Base-by-base conservation (phyloP, 2,113 vertebrate genomes). In the Parotia lawesii region DNA sequence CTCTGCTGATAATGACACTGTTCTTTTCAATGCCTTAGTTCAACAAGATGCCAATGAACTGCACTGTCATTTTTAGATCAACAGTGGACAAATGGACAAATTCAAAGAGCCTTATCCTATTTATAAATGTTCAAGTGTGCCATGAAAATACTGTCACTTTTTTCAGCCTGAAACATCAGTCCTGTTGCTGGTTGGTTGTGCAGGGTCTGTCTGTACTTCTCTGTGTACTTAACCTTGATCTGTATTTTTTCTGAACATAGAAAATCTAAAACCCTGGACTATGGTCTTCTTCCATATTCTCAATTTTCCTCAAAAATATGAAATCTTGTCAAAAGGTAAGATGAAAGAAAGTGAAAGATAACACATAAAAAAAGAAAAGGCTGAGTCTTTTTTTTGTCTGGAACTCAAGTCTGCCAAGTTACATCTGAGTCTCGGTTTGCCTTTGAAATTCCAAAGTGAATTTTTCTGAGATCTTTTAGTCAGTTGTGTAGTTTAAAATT, bases 161-260 rank as follows among this genome's bases (percentile, higher is more conserved):
- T 93, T 97, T 90, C 35, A 76, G 11, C 70, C 69, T 75, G n/a
- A 89, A 94, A 62, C 28, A n/a, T 87, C 50, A 65, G 18, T 82
- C 45, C 28, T 94, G 29, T 85, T 94, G 61, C 6, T 56, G 18
- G 3, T n/a, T 80, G 20, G 23, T 94, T 90, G 47, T 91, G 57
- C 66, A 85, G 57, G 12, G 65, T 79, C 48, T 54, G 85, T 87
- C 56, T 87, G 8, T 83, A 71, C 73, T 82, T 87, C 17, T 60
- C 10, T 37, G 33, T 80, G 58, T 92, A 42, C 16, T 92, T 79
- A 85, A 88, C n/a, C 21, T 94, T 83, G 38, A 88, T 85, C 33
- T 58, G 4, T 51, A 25, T 48, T 91, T 90, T 83, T 79, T 71
- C 90, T 89, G 61, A 91, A 85, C 64, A 29, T 31, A 25, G 40